Conservation (phyloP, 2,797 vertebrate genomes). For the Cyprinodon diabolis region DNA sequence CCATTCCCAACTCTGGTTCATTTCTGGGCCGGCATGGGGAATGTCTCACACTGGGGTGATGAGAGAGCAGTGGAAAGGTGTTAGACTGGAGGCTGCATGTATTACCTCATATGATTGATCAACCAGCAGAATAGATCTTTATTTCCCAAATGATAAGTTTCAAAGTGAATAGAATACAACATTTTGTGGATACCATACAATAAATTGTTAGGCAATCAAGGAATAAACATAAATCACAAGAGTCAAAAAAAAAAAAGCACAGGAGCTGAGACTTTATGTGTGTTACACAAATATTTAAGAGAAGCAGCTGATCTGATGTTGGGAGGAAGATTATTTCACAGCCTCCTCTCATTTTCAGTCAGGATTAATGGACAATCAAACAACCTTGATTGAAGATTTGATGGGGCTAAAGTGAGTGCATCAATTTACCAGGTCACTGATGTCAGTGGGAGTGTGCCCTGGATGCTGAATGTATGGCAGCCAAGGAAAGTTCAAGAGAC, state of each 20-base stretch:
- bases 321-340: neutral
- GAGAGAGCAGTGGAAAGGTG: slow-evolving; percentile 40
- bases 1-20: slow-evolving; percentile 23
- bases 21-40: slow-evolving; percentile 53
- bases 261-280: neutral
- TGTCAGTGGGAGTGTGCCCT: neutral
- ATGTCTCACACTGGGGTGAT: slow-evolving; percentile 62
- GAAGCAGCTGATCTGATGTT: no score
- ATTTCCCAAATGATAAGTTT: slow-evolving; percentile 1
- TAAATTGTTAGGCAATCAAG: neutral
- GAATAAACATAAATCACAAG: neutral
- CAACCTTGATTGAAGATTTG: neutral
- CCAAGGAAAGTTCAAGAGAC: neutral
- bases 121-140: slow-evolving; percentile 13
- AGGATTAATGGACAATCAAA: neutral
- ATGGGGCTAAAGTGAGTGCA: neutral
- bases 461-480: neutral
- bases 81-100: slow-evolving; percentile 47
- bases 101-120: slow-evolving; percentile 37
- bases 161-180: neutral
- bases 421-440: neutral
- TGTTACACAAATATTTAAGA: neutral
- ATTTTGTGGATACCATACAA: neutral
- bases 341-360: neutral
- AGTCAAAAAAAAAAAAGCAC: neutral